phyloP scores from a whole-genome alignment of 2,888 invertebrate genomes.

The Eupithecia subumbrata region DNA sequence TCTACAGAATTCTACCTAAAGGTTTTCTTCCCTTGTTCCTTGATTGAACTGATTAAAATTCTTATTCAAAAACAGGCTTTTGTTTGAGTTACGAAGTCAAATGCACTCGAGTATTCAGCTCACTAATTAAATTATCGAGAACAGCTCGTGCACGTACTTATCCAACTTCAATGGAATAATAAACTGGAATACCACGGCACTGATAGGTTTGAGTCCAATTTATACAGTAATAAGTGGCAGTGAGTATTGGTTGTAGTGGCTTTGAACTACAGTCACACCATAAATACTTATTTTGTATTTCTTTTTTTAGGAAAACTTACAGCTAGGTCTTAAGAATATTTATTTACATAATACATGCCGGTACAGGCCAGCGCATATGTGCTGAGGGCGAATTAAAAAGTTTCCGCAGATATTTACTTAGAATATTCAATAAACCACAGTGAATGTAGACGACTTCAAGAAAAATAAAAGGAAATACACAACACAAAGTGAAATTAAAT shows the following conservation, averaged over 20 bases:
- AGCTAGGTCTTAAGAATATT: no score
- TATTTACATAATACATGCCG: no score
- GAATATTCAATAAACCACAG: no score
- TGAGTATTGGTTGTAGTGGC: neutral
- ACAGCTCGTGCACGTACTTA: conserved; percentile 53
- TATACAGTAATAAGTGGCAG: neutral
- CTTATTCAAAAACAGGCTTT: conserved; percentile 46
- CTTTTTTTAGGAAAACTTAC: no score
- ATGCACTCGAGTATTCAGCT: conserved; percentile 56
- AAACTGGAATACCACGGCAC: conserved; percentile 52
- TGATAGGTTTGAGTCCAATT: conserved; percentile 18
- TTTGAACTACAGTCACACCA: neutral
- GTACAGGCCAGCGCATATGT: no score
- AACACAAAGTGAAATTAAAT: no score
- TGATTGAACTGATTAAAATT: conserved; percentile 41
- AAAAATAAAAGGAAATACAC: no score
- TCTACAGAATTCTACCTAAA: neutral
- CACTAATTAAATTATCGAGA: conserved; percentile 65
- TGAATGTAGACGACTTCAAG: no score
- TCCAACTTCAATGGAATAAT: conserved; percentile 46
- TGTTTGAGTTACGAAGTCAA: conserved; percentile 60
- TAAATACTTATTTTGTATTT: no score
- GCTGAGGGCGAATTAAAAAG: no score
- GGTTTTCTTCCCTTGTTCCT: conserved; percentile 5
- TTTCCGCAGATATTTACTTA: no score